These are phyloP conservation scores for Crioceris asparagi DNA, from an alignment of 2,888 invertebrate genomes.

Conservation along the genomic window DNA sequence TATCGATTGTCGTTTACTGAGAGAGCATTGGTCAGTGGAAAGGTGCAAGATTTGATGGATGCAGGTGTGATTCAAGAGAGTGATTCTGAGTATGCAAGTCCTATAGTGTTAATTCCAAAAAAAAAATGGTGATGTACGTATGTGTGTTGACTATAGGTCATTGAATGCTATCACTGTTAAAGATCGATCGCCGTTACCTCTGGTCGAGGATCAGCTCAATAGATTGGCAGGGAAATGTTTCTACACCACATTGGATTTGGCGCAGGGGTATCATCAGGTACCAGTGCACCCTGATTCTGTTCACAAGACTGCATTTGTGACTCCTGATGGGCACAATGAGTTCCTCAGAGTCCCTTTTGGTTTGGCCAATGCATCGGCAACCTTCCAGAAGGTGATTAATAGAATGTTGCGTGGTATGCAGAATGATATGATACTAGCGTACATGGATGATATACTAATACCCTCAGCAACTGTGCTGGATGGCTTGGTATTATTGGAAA, in stretches of 20 bases:
- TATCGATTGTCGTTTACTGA: slow-evolving; percentile 11
- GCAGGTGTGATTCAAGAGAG: slow-evolving; percentile 11
- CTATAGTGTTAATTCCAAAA: slow-evolving; percentile 6
- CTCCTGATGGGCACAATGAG: slow-evolving; percentile 21
- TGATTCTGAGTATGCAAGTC: slow-evolving; percentile 11
- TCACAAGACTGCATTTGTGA: background rate
- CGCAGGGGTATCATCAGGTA: background rate
- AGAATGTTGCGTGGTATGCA: background rate
- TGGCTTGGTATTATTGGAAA: background rate
- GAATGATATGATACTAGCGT: background rate
- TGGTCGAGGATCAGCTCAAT: background rate
- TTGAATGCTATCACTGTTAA: slow-evolving; percentile 7
- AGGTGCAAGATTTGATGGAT: slow-evolving; percentile 9
- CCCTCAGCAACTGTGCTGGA: background rate
- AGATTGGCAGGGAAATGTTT: background rate
- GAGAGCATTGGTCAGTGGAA: slow-evolving; percentile 9
- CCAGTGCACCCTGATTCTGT: background rate
- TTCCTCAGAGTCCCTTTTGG: slow-evolving; percentile 27
- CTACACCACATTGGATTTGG: background rate
- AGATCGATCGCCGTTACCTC: background rate
- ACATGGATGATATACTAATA: background rate
- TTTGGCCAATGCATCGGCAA: slow-evolving; percentile 25
- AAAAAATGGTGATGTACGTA: slow-evolving; percentile 7
- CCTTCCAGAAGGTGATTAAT: background rate
- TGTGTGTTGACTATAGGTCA: slow-evolving; percentile 10